Evolutionary conservation across 1,140 invertebrate genomes (phyloP), one percentile per base, ranked within the genome.

Genomic region (Episyrphus balteatus): DNA sequence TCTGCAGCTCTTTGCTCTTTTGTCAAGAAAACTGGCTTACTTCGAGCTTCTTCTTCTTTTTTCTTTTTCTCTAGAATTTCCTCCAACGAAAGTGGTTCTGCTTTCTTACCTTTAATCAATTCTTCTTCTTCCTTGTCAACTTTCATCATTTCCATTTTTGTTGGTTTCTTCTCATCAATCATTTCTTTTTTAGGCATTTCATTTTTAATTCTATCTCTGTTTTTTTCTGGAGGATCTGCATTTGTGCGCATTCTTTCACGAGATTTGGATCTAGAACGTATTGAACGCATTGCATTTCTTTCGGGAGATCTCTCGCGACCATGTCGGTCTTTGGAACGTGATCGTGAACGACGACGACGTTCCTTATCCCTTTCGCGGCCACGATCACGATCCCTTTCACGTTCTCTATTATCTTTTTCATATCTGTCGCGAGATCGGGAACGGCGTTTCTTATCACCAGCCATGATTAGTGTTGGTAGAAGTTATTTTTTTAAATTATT

Each of bases 21-120:
- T 0, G 90, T 92, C 18, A 99, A 73, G 70, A 99, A 99, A 42
- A 97, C 94, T 0, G 96, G 96, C 74, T 95, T 95, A 47, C 86
- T 85, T 37, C 85, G 81, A 18, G 88, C 88, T 55, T 87, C 86
- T 70, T 98, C 93, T 67, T 97, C 93, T 3, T 90, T 89, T 67
- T 98, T 95, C 61, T 97, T 97, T 63, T 96, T 97, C 0, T 91
- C 84, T 15, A 99, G 68, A 31, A 99, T 64, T 69, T 99, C 95
- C 70, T 99, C 96, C 17, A 99, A 73, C 37, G 94, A 98, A 5
- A 98, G 70, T 0, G 96, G 96, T 66, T 94, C 92, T 49, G 81
- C 84, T 68, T 89, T 92, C 33, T 72, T 73, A 8, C 50, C 13
- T 37, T 71, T 70, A 1, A 61, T 53, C 45, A 71, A 61, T 18